Evolutionary conservation across 2,113 vertebrate genomes (phyloP).

Genomic region (Salvelinus sp.): DNA sequence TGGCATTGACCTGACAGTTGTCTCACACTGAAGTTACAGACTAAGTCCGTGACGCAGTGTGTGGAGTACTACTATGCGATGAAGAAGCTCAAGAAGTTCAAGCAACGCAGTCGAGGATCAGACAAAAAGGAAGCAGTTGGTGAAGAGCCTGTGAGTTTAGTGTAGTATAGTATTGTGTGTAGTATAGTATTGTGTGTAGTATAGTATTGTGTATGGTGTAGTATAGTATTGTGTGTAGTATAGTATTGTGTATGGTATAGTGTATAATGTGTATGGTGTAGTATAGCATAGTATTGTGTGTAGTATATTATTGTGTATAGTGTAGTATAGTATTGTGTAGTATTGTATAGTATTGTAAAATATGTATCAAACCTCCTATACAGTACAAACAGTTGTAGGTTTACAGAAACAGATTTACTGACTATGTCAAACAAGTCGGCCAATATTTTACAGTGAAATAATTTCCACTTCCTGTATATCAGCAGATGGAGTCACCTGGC

Average conservation of each 20-base stretch:
- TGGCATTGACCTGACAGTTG: not conserved
- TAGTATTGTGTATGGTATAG: too few species aligned
- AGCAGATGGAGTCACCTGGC: not conserved
- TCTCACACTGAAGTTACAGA: constrained; percentile 64
- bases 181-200: not conserved
- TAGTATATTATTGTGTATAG: too few species aligned
- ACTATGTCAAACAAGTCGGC: not conserved
- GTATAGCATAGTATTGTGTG: too few species aligned
- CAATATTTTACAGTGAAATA: not conserved
- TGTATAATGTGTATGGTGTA: not conserved
- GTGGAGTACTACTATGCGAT: constrained; percentile 80
- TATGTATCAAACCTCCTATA: not conserved
- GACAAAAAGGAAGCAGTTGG: constrained; percentile 12
- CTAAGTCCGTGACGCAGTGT: constrained; percentile 76
- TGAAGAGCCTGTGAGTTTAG: constrained; percentile 21
- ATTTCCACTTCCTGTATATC: not conserved
- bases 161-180: not conserved
- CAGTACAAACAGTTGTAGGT: too few species aligned
- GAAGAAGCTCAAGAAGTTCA: constrained; percentile 73
- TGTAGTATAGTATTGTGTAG: not conserved
- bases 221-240: too few species aligned
- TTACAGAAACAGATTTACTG: not conserved
- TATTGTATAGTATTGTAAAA: not conserved
- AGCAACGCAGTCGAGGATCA: constrained; percentile 15
- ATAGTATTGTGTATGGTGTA: not conserved